phyloP scores from a whole-genome alignment of 64 coral and sea anemone genomes.

The Montipora efflorescens region DNA sequence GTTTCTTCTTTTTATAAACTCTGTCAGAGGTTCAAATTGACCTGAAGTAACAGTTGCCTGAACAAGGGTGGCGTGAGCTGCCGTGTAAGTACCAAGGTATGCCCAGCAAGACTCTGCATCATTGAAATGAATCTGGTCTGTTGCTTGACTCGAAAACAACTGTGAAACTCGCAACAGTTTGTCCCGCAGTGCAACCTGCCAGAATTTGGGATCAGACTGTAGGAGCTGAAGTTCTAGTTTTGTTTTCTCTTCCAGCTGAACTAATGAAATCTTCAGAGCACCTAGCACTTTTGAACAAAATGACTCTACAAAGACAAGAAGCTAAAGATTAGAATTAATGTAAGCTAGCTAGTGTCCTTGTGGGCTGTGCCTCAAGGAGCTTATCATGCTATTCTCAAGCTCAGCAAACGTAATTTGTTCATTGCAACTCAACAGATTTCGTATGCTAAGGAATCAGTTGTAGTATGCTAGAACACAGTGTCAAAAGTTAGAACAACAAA shows the following conservation, averaged over 20 bases:
- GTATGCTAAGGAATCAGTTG: too few relatives aligned
- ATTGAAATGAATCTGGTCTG: constrained; percentile 83
- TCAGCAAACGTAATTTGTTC: too few relatives aligned
- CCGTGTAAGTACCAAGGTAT: constrained; percentile 89
- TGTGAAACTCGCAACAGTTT: constrained; percentile 92
- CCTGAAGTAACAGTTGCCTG: constrained; percentile 76
- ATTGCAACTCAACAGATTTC: too few relatives aligned
- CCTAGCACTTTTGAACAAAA: constrained; percentile 85
- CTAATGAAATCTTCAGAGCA: constrained; percentile 87
- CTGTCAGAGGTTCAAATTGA: constrained; percentile 83
- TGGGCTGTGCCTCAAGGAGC: too few relatives aligned
- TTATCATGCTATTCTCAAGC: too few relatives aligned
- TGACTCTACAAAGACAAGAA: constrained; percentile 60
- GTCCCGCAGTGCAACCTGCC: constrained; percentile 79
- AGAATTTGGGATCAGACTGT: constrained; percentile 76
- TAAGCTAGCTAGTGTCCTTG: background rate
- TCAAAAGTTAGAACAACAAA: too few relatives aligned
- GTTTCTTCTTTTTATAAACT: constrained; percentile 68
- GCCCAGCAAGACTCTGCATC: constrained; percentile 93
- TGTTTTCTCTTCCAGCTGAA: constrained; percentile 95
- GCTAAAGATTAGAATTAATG: background rate
- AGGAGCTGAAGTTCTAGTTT: constrained; percentile 91
- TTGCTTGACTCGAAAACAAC: constrained; percentile 92
- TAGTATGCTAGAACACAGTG: too few relatives aligned
- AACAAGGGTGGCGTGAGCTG: constrained; percentile 91